phyloP scores from a whole-genome alignment of 2,113 vertebrate species.

The Pampusana beccarii region DNA sequence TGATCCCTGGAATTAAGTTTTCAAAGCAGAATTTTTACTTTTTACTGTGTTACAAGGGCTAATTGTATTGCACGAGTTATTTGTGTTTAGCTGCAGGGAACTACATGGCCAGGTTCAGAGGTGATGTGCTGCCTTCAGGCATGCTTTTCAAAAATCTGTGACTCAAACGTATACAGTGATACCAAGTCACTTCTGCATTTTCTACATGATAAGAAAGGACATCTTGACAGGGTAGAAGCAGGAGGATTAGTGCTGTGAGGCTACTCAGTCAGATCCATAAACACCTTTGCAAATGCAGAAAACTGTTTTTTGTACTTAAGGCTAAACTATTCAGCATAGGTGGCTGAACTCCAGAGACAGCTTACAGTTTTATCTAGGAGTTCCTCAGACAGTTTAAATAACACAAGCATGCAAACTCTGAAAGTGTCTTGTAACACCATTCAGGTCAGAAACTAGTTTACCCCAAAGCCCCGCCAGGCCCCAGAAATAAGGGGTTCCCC shows the following conservation, averaged over 20 bases:
- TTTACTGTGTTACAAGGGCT: background rate
- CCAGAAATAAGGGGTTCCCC: background rate
- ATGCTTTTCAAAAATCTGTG: background rate
- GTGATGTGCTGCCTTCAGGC: background rate
- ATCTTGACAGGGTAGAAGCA: background rate
- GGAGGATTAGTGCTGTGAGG: background rate
- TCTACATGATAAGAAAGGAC: background rate
- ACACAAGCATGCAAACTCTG: background rate
- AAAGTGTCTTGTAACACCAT: background rate
- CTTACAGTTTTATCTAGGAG: background rate
- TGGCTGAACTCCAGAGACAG: background rate
- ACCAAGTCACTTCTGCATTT: background rate
- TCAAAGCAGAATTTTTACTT: background rate
- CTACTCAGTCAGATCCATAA: background rate
- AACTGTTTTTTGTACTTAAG: background rate
- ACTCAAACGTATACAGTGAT: rapidly evolving
- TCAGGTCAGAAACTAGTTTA: background rate
- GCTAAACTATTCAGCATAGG: background rate
- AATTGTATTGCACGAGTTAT: background rate
- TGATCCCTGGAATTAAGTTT: background rate
- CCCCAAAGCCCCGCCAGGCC: background rate
- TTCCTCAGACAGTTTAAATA: background rate
- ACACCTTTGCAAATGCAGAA: background rate
- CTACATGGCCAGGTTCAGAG: background rate
- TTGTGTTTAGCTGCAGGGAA: background rate